Percentiles rank a stretch among this genome's conserved stretches.
Conservation (phyloP, 2,797 vertebrate species). For the Cyclura pinguis region DNA sequence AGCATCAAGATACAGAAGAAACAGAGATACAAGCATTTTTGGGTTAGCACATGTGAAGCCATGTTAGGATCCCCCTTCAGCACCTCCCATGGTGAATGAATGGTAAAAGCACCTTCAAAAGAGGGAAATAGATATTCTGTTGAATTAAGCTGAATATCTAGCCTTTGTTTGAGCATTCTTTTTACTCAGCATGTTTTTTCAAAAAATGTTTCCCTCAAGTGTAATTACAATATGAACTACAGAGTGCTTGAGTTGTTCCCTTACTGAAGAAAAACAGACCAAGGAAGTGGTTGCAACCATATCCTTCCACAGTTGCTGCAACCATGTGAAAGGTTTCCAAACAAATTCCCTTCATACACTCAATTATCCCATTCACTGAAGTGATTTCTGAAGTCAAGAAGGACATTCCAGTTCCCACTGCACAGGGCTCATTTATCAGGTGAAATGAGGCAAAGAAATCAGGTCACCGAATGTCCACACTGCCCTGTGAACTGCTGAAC, state of each 20-base stretch:
- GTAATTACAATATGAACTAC: conserved; percentile 38
- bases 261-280: conserved; percentile 59
- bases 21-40: no score
- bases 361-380: conserved; percentile 66
- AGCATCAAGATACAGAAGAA: no score
- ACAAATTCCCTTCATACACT: conserved; percentile 66
- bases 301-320: conserved; percentile 61
- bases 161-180: fast-evolving
- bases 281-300: conserved; percentile 52
- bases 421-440: conserved; percentile 73
- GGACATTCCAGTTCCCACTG: conserved; percentile 61
- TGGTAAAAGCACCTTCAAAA: background rate
- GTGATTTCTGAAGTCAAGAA: conserved; percentile 27
- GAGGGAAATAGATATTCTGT: background rate
- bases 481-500: conserved; percentile 65
- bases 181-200: conserved; percentile 5
- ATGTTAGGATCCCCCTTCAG: background rate
- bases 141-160: background rate
- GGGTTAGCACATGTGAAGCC: no score
- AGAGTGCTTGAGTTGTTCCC: conserved; percentile 37
- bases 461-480: conserved; percentile 62
- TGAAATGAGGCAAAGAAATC: conserved; percentile 76
- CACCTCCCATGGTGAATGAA: background rate
- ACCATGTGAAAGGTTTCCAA: conserved; percentile 62
- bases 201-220: conserved; percentile 19